Evolutionary conservation across 2,113 vertebrate species (phyloP).

Genomic region (Phasianus colchicus): DNA sequence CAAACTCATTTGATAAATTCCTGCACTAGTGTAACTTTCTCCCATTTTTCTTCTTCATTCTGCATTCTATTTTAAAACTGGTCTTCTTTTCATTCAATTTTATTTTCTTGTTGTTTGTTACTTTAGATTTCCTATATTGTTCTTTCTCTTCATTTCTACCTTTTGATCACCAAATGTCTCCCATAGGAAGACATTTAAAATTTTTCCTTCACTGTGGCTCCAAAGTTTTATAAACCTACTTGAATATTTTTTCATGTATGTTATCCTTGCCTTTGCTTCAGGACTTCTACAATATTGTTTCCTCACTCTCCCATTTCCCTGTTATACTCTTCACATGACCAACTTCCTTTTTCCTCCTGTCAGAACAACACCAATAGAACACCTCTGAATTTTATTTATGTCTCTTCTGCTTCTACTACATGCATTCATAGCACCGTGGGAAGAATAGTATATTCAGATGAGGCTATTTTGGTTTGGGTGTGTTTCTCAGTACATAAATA

Average conservation of each 20-base stretch:
- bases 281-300: background rate
- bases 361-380: background rate
- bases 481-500: background rate
- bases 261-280: background rate
- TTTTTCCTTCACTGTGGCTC: background rate
- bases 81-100: background rate
- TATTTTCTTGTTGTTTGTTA: background rate
- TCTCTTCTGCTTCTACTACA: background rate
- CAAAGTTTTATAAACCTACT: background rate
- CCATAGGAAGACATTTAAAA: background rate
- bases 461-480: background rate
- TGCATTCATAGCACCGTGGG: rapidly evolving
- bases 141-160: background rate
- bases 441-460: background rate
- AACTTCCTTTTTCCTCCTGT: background rate
- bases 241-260: background rate
- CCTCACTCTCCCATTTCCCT: background rate
- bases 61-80: background rate
- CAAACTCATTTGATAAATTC: background rate
- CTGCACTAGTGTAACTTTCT: background rate
- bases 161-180: background rate
- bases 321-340: rapidly evolving
- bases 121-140: rapidly evolving
- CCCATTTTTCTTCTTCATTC: background rate
- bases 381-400: background rate